phyloP scores from a whole-genome alignment of 2,888 invertebrate genomes.

The Notodonta dromedarius region DNA sequence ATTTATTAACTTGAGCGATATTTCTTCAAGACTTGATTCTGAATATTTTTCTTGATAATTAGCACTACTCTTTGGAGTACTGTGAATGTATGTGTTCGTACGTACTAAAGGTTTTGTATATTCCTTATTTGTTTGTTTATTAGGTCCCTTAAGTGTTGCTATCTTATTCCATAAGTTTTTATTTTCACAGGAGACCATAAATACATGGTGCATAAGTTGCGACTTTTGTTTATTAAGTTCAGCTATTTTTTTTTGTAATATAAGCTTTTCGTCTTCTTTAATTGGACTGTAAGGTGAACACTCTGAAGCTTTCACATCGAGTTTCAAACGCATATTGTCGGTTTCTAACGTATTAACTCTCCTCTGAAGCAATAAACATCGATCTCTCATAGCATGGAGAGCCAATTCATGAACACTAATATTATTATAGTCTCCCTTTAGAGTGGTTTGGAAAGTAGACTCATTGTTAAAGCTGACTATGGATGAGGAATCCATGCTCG shows the following conservation, averaged over 20 bases:
- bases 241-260: slow-evolving; percentile 86
- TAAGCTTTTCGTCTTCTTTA: slow-evolving; percentile 75
- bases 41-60: slow-evolving; percentile 82
- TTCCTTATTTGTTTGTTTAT: slow-evolving; percentile 55
- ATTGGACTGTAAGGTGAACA: slow-evolving; percentile 59
- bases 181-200: slow-evolving; percentile 93
- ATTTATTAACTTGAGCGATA: slow-evolving; percentile 88
- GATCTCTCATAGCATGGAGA: slow-evolving; percentile 91
- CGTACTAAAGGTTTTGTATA: slow-evolving; percentile 62
- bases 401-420: slow-evolving; percentile 89
- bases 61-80: slow-evolving; percentile 85
- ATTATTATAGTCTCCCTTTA: slow-evolving; percentile 70
- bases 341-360: slow-evolving; percentile 88
- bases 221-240: slow-evolving; percentile 90
- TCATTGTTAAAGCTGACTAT: slow-evolving; percentile 80
- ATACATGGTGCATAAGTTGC: slow-evolving; percentile 90
- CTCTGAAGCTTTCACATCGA: slow-evolving; percentile 63
- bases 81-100: slow-evolving; percentile 87
- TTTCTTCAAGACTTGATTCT: slow-evolving; percentile 90
- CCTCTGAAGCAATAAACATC: slow-evolving; percentile 90
- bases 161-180: slow-evolving; percentile 91
- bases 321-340: slow-evolving; percentile 88
- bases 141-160: slow-evolving; percentile 75
- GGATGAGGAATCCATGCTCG: slow-evolving; percentile 73
- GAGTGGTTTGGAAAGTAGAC: slow-evolving; percentile 71